phyloP scores from a whole-genome alignment of 2,797 vertebrate genomes.

The Channa striata region DNA sequence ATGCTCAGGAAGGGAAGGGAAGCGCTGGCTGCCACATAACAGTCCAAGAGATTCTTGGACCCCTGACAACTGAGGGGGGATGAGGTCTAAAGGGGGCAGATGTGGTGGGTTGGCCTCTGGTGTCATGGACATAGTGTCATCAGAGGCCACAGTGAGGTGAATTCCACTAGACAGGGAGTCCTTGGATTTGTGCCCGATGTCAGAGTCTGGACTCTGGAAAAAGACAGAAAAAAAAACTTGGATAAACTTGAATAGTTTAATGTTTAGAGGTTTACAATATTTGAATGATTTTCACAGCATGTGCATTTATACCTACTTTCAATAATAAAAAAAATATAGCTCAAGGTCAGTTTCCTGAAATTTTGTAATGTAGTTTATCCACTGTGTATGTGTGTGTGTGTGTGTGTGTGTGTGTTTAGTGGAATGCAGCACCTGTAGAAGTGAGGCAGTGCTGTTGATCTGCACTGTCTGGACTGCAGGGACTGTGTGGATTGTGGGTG shows the following conservation, averaged over 20 bases:
- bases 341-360: too few relatives aligned
- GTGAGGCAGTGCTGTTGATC: slow-evolving; percentile 69
- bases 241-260: background rate
- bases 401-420: background rate
- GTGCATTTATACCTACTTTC: background rate
- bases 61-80: slow-evolving; percentile 17
- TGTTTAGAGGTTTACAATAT: background rate
- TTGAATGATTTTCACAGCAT: too few relatives aligned
- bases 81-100: slow-evolving; percentile 33
- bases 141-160: slow-evolving; percentile 78
- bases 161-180: slow-evolving; percentile 85
- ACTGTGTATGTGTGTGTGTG: too few relatives aligned
- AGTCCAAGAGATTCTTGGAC: slow-evolving; percentile 78
- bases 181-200: slow-evolving; percentile 82
- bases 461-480: slow-evolving; percentile 66
- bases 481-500: slow-evolving; percentile 76
- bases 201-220: slow-evolving; percentile 84
- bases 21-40: slow-evolving; percentile 82
- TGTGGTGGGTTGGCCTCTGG: slow-evolving; percentile 75
- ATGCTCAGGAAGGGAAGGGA: slow-evolving; percentile 93
- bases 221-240: background rate
- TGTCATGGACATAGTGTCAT: slow-evolving; percentile 81
- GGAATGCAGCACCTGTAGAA: slow-evolving; percentile 64
- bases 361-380: too few relatives aligned
- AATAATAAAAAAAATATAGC: too few relatives aligned